A percentile compares a stretch with the other conserved stretches of the same genome.
phyloP scores from a whole-genome alignment of 2,797 vertebrate genomes.

The Tamandua tetradactyla region DNA sequence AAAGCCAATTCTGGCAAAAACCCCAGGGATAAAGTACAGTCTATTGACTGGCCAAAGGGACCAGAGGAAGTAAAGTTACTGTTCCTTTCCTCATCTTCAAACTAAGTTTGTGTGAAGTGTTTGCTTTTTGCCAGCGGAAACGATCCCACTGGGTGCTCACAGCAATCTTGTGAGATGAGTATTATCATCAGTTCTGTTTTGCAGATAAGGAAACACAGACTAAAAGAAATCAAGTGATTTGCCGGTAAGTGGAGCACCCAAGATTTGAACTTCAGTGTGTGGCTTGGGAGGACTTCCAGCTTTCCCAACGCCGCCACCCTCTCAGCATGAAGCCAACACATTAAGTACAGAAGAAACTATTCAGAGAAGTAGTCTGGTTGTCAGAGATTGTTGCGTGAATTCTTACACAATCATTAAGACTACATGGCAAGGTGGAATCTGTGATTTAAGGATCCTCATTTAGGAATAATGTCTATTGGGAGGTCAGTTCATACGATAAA shows the following conservation, averaged over 20 bases:
- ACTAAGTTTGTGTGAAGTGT: background rate
- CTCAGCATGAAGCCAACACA: background rate
- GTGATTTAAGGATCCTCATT: background rate
- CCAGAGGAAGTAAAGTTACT: background rate
- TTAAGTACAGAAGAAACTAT: background rate
- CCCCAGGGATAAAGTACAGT: background rate
- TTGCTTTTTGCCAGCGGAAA: background rate
- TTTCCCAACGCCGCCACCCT: background rate
- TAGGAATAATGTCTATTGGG: background rate
- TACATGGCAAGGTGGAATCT: background rate
- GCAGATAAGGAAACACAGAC: conserved; percentile 13
- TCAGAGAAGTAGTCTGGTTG: background rate
- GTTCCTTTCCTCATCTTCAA: background rate
- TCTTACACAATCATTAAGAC: background rate
- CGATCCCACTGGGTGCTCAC: background rate
- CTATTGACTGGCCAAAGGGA: background rate
- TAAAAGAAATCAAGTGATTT: conserved; percentile 19
- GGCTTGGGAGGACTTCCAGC: background rate
- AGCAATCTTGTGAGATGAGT: background rate
- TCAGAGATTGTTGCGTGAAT: background rate
- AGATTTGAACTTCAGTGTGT: background rate
- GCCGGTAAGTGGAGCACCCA: background rate
- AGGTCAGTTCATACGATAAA: background rate
- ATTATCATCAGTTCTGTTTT: background rate
- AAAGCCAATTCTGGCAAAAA: background rate